These are phyloP conservation scores for Thereva nobilitata DNA, from an alignment of 2,888 invertebrate genomes.

Conservation along the genomic window DNA sequence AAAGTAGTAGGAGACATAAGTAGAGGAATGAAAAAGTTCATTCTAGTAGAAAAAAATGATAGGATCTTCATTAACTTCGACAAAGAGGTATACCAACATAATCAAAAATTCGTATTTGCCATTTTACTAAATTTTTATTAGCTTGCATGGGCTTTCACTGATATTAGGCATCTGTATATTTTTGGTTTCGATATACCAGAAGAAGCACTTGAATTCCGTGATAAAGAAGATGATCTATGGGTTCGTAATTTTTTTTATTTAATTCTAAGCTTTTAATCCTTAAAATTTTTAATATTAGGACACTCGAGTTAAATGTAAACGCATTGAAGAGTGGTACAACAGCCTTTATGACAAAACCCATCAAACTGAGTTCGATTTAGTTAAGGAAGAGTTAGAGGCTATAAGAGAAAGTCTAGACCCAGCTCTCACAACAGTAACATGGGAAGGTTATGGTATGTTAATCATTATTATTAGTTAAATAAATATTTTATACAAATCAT, in stretches of 20 bases:
- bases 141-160: slow-evolving; percentile 75
- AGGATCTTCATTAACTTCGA: slow-evolving; percentile 71
- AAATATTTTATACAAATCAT: slow-evolving; percentile 9
- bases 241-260: slow-evolving; percentile 51
- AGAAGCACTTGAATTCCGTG: slow-evolving; percentile 68
- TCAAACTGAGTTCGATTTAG: slow-evolving; percentile 75
- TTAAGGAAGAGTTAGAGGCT: slow-evolving; percentile 73
- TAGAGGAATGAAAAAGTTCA: slow-evolving; percentile 65
- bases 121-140: slow-evolving; percentile 46
- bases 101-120: neutral
- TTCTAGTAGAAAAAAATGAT: slow-evolving; percentile 62
- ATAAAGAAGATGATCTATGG: slow-evolving; percentile 71
- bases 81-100: slow-evolving; percentile 44
- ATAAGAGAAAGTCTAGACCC: slow-evolving; percentile 72
- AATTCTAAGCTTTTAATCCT: slow-evolving; percentile 13
- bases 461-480: slow-evolving; percentile 6
- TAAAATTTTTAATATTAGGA: slow-evolving; percentile 52
- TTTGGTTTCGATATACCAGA: slow-evolving; percentile 67
- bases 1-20: slow-evolving; percentile 69
- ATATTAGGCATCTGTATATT: slow-evolving; percentile 77
- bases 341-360: slow-evolving; percentile 73
- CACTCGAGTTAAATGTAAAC: slow-evolving; percentile 62
- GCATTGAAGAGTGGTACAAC: slow-evolving; percentile 84
- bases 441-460: slow-evolving; percentile 74
- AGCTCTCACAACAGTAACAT: slow-evolving; percentile 71